Evolutionary conservation across 2,888 invertebrate genomes (phyloP).

Genomic region (Aromia moschata): DNA sequence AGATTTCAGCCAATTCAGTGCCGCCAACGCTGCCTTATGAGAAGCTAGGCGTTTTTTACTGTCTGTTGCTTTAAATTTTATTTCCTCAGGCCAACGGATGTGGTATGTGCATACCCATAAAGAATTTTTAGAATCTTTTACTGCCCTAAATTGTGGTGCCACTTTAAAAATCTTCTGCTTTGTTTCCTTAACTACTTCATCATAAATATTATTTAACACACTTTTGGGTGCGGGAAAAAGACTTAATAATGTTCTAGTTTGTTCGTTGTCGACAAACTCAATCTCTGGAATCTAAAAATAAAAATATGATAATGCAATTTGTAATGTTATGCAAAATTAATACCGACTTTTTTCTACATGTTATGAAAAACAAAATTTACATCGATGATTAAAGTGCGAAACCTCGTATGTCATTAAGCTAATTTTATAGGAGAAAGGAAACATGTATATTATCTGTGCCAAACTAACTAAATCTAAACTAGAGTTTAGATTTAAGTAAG

Average conservation of each 20-base stretch:
- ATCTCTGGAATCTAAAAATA: constrained; percentile 9
- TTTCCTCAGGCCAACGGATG: constrained; percentile 69
- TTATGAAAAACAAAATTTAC: too few relatives aligned
- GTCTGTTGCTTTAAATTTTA: constrained; percentile 65
- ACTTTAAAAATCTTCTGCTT: constrained; percentile 56
- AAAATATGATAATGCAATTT: too few relatives aligned
- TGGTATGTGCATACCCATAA: constrained; percentile 67
- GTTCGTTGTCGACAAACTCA: constrained; percentile 1
- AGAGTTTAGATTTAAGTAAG: too few relatives aligned
- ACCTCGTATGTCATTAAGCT: too few relatives aligned
- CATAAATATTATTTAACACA: constrained; percentile 64
- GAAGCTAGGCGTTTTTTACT: constrained; percentile 67
- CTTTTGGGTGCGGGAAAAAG: constrained; percentile 65
- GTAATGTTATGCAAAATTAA: too few relatives aligned
- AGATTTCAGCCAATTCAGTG: constrained; percentile 66
- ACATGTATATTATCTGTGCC: too few relatives aligned
- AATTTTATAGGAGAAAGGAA: too few relatives aligned
- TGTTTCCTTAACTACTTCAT: constrained; percentile 63
- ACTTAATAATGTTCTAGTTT: constrained; percentile 35
- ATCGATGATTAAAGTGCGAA: too few relatives aligned
- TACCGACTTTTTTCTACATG: too few relatives aligned
- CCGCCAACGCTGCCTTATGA: constrained; percentile 66
- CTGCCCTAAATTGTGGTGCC: constrained; percentile 57
- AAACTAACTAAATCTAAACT: too few relatives aligned
- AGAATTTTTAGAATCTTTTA: constrained; percentile 47